Base-by-base conservation (phyloP, 2,113 vertebrate species). In the Clarias magur region DNA sequence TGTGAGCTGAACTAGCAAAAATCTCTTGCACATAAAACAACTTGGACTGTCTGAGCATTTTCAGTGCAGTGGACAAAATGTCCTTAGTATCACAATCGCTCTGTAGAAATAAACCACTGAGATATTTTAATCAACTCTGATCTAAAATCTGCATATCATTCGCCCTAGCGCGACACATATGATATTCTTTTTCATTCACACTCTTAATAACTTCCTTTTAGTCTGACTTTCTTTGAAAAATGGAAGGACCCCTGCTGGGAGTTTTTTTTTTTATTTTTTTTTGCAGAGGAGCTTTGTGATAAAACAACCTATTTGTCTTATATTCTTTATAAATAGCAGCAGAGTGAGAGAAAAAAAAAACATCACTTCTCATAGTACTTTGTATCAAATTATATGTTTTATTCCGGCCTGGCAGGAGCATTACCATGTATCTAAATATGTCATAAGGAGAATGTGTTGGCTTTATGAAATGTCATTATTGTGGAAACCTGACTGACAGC, bases 291-390 rank as follows among this genome's bases (percentile, higher is more conserved):
- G 54, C 85, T 9, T 87, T 57, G 80, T 54, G 34, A 82, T 82
- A 53, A 82, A 72, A 56, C 86, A 65, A 59, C 57, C 56, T 23
- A 63, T 86, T 81, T 70, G 60, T 83, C 16, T 81, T 65, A 17
- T 23, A 65, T 83, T n/a, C 57, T 67, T 65, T 87, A 65, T 60
- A 67, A 84, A 84, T 84, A 84, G 56, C 27, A 84, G 25, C 82
- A 56, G n/a, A 72, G 10, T 83, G 27, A 16, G 27, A 16, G 38
- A 5, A 25, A 81, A 81, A 81, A 19, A 83, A 84, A 84, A 38
- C 82, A 70, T 57, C 53, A 38, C 65, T 62, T 57, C 10, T 70
- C 63, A 57, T n/a, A 13, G n/a, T 30, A 72, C n/a, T 54, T 54
- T 72, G 82, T 57, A 72, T 72, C 23, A 70, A 84, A 56, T 70